Base-by-base conservation (phyloP, 2,797 vertebrate genomes). In the Pteronotus mesoamericanus region DNA sequence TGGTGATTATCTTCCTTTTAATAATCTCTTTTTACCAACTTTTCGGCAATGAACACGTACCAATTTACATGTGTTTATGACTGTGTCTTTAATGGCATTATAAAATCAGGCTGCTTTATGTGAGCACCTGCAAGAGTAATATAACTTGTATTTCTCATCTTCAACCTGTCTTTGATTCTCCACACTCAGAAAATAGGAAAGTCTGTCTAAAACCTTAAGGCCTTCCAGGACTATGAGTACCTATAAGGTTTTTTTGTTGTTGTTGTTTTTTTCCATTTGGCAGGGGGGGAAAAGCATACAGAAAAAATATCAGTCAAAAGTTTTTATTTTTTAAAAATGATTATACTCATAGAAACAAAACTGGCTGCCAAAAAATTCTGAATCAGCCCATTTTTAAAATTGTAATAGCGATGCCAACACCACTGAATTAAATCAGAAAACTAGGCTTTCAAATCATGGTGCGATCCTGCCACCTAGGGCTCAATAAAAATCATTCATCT, bases 391-490 rank as follows among this genome's bases (percentile, higher is more conserved):
- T n/a, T 93, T 95, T 87, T 90, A 21, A 87, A 91, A 93, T 42
- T 61, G 66, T 29, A 87, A 85, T 15, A 57, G 15, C 69, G 42
- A n/a, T 74, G 53, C 21, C 44, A 86, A 59, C 7, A 74, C 90
- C 10, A 88, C 32, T 92, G 86, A 82, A 57, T 77, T 87, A 44
- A 72, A 83, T 72, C 24, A 44, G 10, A 85, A 87, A 24, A 37
- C 18, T 55, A n/a, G 57, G 57, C 71, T 89, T 44, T 85, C 32
- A 80, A 89, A 92, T 21, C 77, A 66, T 79, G 92, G 68, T 88
- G 84, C 94, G 97, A 97, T 82, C 37, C 97, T 98, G 97, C 97
- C 97, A 97, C 79, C 97, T 98, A 98, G 82, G 86, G 97, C 39
- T 91, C 86, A 93, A 68, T 83, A 19, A 72, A 88, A 91, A 92